Percentiles rank a stretch among this genome's conserved stretches.
These are phyloP conservation scores for Lonchura striata DNA, from an alignment of 2,113 vertebrate genomes.

Conservation along the genomic window DNA sequence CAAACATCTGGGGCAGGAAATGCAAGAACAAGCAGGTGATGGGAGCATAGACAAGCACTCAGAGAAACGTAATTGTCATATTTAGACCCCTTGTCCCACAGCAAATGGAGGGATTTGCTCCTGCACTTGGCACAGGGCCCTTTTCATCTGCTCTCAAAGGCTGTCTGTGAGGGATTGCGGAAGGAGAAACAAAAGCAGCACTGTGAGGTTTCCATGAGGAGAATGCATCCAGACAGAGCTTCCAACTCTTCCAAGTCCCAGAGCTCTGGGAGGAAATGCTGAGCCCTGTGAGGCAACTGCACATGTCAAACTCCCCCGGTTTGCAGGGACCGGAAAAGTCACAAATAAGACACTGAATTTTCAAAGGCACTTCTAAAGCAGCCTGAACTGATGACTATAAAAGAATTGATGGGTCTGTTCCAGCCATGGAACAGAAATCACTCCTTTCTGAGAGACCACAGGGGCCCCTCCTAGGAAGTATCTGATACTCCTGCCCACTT, in stretches of 20 bases:
- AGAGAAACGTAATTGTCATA: background rate
- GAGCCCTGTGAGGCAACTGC: background rate
- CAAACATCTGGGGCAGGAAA: constrained; percentile 10
- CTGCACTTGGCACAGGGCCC: background rate
- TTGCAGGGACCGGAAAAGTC: background rate
- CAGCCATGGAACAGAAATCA: background rate
- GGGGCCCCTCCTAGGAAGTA: background rate
- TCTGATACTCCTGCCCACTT: rapidly evolving
- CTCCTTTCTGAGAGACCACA: rapidly evolving
- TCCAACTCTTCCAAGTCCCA: too few species aligned
- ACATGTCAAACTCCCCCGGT: background rate
- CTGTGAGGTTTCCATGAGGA: background rate
- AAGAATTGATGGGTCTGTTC: background rate
- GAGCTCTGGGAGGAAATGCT: background rate
- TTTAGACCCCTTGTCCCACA: background rate
- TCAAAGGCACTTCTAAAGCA: background rate
- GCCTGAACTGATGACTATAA: background rate
- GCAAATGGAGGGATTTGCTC: background rate
- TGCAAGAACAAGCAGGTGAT: constrained; percentile 14
- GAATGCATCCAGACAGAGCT: background rate
- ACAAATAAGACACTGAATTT: background rate
- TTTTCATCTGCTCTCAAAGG: constrained; percentile 42
- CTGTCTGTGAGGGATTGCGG: background rate
- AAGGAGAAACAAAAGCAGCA: constrained; percentile 20
- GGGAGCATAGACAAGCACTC: background rate